Conservation (phyloP, 2,797 vertebrate species). For the Lophotriccus pileatus region DNA sequence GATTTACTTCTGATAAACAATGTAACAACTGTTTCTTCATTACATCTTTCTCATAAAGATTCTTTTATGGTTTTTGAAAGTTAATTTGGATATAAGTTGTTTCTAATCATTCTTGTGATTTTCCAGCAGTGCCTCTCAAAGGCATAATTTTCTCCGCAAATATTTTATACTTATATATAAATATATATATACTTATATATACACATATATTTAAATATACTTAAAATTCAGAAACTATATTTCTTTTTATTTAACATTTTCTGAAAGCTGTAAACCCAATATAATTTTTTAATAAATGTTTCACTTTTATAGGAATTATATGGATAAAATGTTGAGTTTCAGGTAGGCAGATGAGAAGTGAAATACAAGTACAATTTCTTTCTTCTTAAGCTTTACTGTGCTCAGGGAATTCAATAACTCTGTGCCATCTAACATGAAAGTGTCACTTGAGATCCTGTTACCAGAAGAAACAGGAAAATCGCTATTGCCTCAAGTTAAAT, state of each 20-base stretch:
- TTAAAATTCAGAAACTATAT: not conserved
- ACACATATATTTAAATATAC: not conserved
- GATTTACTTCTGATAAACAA: not conserved
- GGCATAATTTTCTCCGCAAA: not conserved
- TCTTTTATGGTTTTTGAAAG: not conserved
- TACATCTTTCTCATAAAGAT: not conserved
- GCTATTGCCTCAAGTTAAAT: not conserved
- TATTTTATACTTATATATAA: not conserved
- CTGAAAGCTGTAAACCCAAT: not conserved
- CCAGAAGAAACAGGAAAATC: not conserved
- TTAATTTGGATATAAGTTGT: not conserved
- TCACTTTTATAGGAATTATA: not conserved
- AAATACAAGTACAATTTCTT: not conserved
- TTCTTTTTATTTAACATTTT: not conserved
- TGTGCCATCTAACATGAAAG: not conserved
- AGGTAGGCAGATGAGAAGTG: not conserved
- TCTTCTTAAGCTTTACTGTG: not conserved
- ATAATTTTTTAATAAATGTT: not conserved
- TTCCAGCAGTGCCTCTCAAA: not conserved
- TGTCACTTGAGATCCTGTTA: not conserved
- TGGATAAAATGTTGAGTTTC: not conserved
- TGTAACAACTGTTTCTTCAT: not conserved
- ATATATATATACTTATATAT: not conserved
- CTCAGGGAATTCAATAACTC: not conserved
- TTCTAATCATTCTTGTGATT: not conserved